phyloP scores from a whole-genome alignment of 2,888 invertebrate species.

The Mellilla xanthometata region DNA sequence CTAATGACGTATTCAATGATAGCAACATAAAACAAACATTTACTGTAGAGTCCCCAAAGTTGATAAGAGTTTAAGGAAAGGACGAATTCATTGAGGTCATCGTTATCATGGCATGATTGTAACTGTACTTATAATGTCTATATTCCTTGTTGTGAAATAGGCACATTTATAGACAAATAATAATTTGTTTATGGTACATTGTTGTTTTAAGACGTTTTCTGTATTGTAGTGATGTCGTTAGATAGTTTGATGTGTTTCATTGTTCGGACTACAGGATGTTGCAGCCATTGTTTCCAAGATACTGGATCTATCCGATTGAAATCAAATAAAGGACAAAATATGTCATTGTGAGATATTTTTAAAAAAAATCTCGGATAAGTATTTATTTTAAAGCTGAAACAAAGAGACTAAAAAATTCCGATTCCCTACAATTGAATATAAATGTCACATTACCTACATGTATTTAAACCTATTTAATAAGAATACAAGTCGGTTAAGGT shows the following conservation, averaged over 20 bases:
- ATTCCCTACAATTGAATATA: constrained; percentile 5
- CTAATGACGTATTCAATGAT: no score
- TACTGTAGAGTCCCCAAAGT: no score
- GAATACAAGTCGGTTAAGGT: constrained; percentile 17
- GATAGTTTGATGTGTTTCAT: neutral
- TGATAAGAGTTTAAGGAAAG: no score
- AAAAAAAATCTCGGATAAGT: no score
- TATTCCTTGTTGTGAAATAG: no score
- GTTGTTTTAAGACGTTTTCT: neutral
- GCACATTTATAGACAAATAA: no score
- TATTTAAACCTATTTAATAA: constrained; percentile 16
- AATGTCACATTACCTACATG: constrained; percentile 17
- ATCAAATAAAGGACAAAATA: neutral
- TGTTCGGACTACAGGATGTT: neutral
- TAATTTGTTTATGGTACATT: neutral
- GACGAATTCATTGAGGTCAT: constrained; percentile 4
- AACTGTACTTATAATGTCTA: no score
- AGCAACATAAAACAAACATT: no score
- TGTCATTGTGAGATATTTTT: no score
- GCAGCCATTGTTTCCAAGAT: neutral
- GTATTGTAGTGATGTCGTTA: constrained; percentile 1
- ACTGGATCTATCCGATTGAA: neutral
- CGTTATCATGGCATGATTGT: constrained; percentile 1
- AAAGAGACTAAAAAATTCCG: constrained; percentile 9
- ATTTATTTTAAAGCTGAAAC: no score